Percentiles rank a stretch among this genome's conserved stretches.
These are phyloP conservation scores for Lamprologus callipterus DNA, from an alignment of 2,113 vertebrate genomes.

Conservation along the genomic window DNA sequence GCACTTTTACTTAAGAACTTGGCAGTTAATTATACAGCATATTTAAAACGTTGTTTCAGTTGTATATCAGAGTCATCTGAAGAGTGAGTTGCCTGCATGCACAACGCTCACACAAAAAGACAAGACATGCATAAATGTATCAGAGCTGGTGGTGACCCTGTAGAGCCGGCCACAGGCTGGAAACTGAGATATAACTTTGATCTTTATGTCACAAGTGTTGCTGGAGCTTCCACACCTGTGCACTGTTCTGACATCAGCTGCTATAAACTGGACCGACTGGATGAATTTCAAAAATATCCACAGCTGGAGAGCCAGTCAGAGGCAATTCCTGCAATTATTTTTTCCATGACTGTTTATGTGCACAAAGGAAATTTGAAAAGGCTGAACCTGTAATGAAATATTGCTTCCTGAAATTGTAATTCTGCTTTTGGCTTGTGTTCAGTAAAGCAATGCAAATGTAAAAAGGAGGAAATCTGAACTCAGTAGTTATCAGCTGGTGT, in stretches of 20 bases:
- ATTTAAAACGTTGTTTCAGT: background rate
- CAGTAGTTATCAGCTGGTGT: background rate
- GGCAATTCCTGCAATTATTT: background rate
- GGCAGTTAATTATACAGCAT: background rate
- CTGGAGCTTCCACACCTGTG: background rate
- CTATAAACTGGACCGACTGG: background rate
- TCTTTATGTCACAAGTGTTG: background rate
- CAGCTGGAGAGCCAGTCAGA: background rate
- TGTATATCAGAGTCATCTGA: background rate
- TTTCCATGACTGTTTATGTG: background rate
- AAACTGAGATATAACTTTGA: background rate
- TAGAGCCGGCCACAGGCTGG: background rate
- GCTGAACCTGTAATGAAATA: background rate
- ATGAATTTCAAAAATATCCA: background rate
- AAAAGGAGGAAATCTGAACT: background rate
- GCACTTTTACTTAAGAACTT: background rate
- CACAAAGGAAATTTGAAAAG: background rate
- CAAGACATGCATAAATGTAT: background rate
- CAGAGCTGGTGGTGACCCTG: background rate
- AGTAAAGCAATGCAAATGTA: background rate
- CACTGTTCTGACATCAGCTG: background rate
- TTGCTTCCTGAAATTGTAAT: background rate
- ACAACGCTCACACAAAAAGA: background rate
- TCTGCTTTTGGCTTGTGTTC: background rate
- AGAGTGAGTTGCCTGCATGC: background rate